These are phyloP conservation scores for Psammodynastes pulverulentus DNA, from an alignment of 2,113 vertebrate genomes.

Conservation along the genomic window DNA sequence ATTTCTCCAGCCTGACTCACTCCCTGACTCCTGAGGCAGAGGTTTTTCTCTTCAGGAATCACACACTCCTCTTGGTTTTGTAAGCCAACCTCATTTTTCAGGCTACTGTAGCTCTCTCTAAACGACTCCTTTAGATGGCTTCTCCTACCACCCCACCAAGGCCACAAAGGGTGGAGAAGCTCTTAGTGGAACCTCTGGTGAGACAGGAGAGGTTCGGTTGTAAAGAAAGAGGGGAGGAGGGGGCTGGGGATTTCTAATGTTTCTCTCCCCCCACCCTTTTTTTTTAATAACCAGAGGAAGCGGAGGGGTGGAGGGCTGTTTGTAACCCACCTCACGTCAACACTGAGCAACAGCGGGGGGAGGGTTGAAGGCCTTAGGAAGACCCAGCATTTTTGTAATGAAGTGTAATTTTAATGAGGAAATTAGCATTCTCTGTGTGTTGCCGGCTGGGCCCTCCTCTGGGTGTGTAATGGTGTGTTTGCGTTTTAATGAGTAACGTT, in stretches of 20 bases:
- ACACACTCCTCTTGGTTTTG: not conserved
- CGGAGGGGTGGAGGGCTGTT: not conserved
- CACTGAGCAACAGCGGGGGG: not conserved
- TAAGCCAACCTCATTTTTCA: not conserved
- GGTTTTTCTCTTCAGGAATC: not conserved
- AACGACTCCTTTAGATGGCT: not conserved
- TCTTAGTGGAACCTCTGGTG: not conserved
- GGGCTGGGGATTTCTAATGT: not conserved
- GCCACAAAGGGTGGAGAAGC: not conserved
- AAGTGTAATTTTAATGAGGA: slow-evolving; percentile 34
- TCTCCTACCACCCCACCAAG: not conserved
- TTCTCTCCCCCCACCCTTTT: not conserved
- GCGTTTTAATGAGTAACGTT: slow-evolving; percentile 15
- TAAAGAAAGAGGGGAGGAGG: not conserved
- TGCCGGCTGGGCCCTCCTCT: slow-evolving; percentile 11
- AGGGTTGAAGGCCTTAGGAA: not conserved
- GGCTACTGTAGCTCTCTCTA: too few species aligned
- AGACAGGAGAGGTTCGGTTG: not conserved
- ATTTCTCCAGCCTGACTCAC: not conserved
- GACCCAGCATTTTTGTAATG: slow-evolving; percentile 11
- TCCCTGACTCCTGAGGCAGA: not conserved
- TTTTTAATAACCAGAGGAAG: not conserved
- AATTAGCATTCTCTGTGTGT: slow-evolving; percentile 24
- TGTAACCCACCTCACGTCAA: slow-evolving; percentile 18
- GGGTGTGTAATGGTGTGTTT: slow-evolving; percentile 9